A percentile compares a stretch with the other conserved stretches of the same genome.
Evolutionary conservation across 2,113 vertebrate species (phyloP).

Genomic region (Microcebus lehilahytsara): DNA sequence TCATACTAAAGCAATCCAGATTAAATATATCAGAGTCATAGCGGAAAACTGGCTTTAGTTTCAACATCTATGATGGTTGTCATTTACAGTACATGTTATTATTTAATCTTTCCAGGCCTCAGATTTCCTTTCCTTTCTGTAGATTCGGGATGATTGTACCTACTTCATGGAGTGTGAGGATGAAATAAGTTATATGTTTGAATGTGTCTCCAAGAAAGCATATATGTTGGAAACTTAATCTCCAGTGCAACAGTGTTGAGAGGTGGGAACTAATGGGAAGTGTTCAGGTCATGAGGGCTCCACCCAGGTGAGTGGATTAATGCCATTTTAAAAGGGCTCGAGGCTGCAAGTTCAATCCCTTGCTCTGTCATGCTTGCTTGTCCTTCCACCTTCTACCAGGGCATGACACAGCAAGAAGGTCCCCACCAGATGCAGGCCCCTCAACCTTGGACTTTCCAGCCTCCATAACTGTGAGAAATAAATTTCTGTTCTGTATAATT

Average conservation of each 20-base stretch:
- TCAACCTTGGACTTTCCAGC: neutral
- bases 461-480: neutral
- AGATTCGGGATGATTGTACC: neutral
- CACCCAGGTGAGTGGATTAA: neutral
- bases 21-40: neutral
- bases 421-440: neutral
- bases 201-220: neutral
- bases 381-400: neutral
- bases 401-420: neutral
- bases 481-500: neutral
- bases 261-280: neutral
- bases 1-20: neutral
- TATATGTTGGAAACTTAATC: neutral
- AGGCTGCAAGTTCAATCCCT: neutral
- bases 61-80: neutral
- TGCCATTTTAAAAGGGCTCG: neutral
- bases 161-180: neutral
- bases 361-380: neutral
- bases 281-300: too few relatives aligned
- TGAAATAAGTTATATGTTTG: neutral
- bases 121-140: neutral
- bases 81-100: neutral
- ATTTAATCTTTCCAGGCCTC: neutral
- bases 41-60: slow-evolving; percentile 3
- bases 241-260: neutral